Base-by-base conservation (phyloP, 2,888 invertebrate genomes). In the Syrphus vitripennis region DNA sequence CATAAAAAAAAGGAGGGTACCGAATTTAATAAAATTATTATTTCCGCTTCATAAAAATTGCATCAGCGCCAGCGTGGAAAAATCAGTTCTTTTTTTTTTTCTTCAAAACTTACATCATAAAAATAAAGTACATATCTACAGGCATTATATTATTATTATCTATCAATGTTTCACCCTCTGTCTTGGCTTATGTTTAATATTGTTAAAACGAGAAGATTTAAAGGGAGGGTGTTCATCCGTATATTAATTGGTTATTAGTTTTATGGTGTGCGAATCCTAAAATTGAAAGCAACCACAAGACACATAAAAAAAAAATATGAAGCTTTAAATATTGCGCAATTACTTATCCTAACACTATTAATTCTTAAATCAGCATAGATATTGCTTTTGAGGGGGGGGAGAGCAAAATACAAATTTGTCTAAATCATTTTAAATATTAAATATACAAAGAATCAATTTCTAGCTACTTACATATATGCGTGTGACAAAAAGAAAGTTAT, bases 241-340 rank as follows among this genome's bases (percentile, higher is more conserved):
- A 26, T 67, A 67, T 42, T 59, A 80, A 74, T 74, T 72, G 72
- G 45, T 67, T 72, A 78, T 78, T 71, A 78, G 61, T 71, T 71
- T 78, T 71, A 78, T 77, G 70, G 42, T 55, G 31, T 63, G 55
- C 40, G 48, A 63, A 29, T 65, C 45, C 45, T 14, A 53, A 71
- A 59, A 29, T 42, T 59, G 24, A n/a, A 76, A 31, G 26, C 12
- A 69, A 31, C 65, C 29, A 31, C 21, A 40, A 29, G 53, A 42
- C 4, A 16, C 26, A 16, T 37, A 70, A 6, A 34, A 40, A 31
- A 53, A 63, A 14, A 14, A 16, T 34, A 63, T 61, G 31, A 14
- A 72, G 37, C 59, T 48, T 59, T 31, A 37, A 72, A 71, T 34
- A 19, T 4, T 40, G 26, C 26, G 16, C 26, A 61, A 26, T 61